phyloP scores from a whole-genome alignment of 2,888 invertebrate genomes.

The Dynastes tityus region DNA sequence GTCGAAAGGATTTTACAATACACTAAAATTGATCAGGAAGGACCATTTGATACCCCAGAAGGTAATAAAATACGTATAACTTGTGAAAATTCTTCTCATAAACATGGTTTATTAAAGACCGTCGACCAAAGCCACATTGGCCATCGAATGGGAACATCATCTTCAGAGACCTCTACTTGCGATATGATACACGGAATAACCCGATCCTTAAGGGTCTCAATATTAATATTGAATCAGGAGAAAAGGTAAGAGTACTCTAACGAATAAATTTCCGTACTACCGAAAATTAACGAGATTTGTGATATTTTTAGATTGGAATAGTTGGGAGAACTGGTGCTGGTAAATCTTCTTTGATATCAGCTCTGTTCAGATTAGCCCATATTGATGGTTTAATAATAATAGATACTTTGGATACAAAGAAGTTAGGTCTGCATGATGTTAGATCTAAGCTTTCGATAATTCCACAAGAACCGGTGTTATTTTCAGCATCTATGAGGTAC shows the following conservation, averaged over 20 bases:
- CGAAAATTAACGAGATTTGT: background rate
- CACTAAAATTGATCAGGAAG: conserved; percentile 80
- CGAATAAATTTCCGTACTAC: background rate
- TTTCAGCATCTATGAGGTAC: conserved; percentile 86
- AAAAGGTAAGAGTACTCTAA: conserved; percentile 73
- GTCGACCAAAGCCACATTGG: conserved; percentile 66
- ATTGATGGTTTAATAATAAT: conserved; percentile 84
- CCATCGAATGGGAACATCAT: conserved; percentile 75
- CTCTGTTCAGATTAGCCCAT: conserved; percentile 86
- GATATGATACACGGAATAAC: conserved; percentile 76
- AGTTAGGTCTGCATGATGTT: conserved; percentile 83
- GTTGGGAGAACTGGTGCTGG: conserved; percentile 92
- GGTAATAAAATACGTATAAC: conserved; percentile 36
- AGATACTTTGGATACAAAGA: conserved; percentile 81
- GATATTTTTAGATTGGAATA: conserved; percentile 78
- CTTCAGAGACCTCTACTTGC: conserved; percentile 76
- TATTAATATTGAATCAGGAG: conserved; percentile 75
- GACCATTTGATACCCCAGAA: conserved; percentile 73
- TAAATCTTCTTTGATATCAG: conserved; percentile 86
- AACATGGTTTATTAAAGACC: conserved; percentile 32
- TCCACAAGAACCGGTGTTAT: conserved; percentile 68
- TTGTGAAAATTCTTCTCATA: background rate
- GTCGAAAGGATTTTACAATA: conserved; percentile 87
- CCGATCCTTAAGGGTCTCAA: conserved; percentile 81
- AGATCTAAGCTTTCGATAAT: conserved; percentile 88